Conservation (phyloP, 2,797 vertebrate genomes). For the Mastacembelus armatus region DNA sequence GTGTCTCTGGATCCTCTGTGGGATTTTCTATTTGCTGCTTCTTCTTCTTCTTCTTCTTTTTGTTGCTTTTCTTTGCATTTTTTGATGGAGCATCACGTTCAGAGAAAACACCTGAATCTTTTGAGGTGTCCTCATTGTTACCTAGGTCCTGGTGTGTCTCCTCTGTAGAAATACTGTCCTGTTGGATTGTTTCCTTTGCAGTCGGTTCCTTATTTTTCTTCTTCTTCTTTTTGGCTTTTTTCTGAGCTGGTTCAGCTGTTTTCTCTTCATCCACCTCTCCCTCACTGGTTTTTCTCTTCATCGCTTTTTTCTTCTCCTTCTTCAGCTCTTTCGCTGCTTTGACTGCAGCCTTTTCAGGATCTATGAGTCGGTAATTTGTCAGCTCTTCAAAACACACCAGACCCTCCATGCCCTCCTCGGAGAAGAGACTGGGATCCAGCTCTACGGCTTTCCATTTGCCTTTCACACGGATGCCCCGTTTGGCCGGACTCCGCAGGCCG, state of each 20-base stretch:
- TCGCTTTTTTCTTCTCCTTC: slow-evolving; percentile 67
- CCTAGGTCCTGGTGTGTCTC: slow-evolving; percentile 11
- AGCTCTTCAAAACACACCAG: slow-evolving; percentile 96
- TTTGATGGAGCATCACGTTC: slow-evolving; percentile 9
- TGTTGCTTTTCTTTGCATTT: slow-evolving; percentile 62
- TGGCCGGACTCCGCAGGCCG: slow-evolving; percentile 37
- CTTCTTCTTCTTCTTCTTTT: slow-evolving; percentile 53
- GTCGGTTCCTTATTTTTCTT: slow-evolving; percentile 53
- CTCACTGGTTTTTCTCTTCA: slow-evolving; percentile 66
- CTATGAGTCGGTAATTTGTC: slow-evolving; percentile 88
- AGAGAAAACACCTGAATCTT: slow-evolving; percentile 6
- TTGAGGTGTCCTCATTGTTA: slow-evolving; percentile 15
- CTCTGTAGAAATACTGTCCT: slow-evolving; percentile 9
- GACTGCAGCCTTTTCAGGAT: slow-evolving; percentile 71
- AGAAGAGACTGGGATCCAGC: slow-evolving; percentile 89
- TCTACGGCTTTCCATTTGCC: slow-evolving; percentile 91
- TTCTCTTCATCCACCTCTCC: slow-evolving; percentile 47
- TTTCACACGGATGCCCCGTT: slow-evolving; percentile 84
- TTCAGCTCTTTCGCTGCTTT: slow-evolving; percentile 16
- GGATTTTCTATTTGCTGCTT: slow-evolving; percentile 1
- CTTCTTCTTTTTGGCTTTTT: slow-evolving; percentile 65
- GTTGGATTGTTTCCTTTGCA: slow-evolving; percentile 18
- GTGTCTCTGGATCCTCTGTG: slow-evolving; percentile 1
- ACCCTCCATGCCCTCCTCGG: slow-evolving; percentile 88
- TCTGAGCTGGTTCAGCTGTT: slow-evolving; percentile 52